Base-by-base conservation (phyloP, 2,888 invertebrate genomes). In the Himalopsyche anomala region DNA sequence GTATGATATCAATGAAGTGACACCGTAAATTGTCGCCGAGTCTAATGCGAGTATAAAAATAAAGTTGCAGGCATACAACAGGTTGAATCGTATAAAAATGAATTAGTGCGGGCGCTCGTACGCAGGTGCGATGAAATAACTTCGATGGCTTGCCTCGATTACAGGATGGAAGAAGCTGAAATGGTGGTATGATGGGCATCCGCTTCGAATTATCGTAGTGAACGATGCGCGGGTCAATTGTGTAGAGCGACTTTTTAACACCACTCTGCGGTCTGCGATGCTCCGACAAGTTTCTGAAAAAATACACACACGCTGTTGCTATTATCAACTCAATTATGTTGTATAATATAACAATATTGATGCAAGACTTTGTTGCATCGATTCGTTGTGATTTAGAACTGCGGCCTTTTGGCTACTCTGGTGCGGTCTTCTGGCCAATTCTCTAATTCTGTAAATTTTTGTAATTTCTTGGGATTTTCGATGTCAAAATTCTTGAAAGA, bases 151-250 rank as follows among this genome's bases (percentile, higher is more conserved):
- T 62, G 28, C 19, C 62, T 62, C 28, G 62, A 19, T n/a, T 11
- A 62, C 62, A 62, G 62, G 62, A 62, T 62, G 62, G 28, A 62
- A 62, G 62, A 62, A n/a, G 62, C 19, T 62, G 62, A 62, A 62
- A 62, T 62, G 62, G 62, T 62, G 62, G 62, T 62, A 62, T 62
- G 62, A 62, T 62, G 62, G 19, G 19, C 62, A 62, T 62, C 62
- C 62, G 62, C 62, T 62, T 62, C 62, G 62, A 62, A 19, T 62
- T 62, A 62, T 62, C 62, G 62, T 15, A n/a, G 62, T 62, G 62
- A 62, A 62, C 19, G 62, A 11, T 62, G 62, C 28, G 62, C 62
- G 62, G 62, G 62, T 62, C 62, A 62, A 62, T 62, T 62, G 62
- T 11, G 62, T 28, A 62, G 8, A 19, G 62, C 11, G 62, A 19